Evolutionary conservation across 2,113 vertebrate species (phyloP).

Genomic region (Xenus cinereus): DNA sequence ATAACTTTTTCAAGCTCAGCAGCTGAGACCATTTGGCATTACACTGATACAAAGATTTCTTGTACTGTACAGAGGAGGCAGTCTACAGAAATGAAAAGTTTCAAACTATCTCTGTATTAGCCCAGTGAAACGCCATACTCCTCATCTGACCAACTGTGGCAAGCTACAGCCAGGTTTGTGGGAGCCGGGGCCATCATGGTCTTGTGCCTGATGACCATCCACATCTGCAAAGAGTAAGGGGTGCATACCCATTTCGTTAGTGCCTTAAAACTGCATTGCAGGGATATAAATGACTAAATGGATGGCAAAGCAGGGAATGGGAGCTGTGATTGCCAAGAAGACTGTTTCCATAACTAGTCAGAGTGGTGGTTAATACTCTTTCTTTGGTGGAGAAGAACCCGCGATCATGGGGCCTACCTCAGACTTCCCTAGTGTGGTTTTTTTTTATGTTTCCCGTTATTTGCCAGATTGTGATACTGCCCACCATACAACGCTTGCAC

Average conservation of each 20-base stretch:
- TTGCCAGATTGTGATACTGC: background rate
- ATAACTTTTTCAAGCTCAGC: background rate
- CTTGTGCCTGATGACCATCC: background rate
- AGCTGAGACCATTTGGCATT: background rate
- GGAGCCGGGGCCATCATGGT: background rate
- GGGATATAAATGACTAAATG: background rate
- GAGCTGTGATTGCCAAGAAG: background rate
- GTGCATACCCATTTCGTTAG: background rate
- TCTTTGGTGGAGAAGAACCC: background rate
- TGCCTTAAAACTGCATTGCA: background rate
- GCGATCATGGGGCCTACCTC: background rate
- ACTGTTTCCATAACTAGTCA: background rate
- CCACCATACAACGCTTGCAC: background rate
- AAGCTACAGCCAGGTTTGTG: background rate
- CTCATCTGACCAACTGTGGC: background rate
- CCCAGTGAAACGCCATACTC: background rate
- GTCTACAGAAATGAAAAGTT: background rate
- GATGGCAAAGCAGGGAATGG: background rate
- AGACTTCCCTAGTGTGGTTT: background rate
- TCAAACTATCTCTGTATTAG: background rate
- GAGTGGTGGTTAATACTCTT: background rate
- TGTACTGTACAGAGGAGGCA: background rate
- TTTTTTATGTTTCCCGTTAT: background rate
- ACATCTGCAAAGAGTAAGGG: background rate
- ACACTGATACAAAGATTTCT: background rate